A percentile compares a stretch with the other conserved stretches of the same genome.
phyloP scores from a whole-genome alignment of 2,113 vertebrate genomes.

The Shinisaurus crocodilurus region DNA sequence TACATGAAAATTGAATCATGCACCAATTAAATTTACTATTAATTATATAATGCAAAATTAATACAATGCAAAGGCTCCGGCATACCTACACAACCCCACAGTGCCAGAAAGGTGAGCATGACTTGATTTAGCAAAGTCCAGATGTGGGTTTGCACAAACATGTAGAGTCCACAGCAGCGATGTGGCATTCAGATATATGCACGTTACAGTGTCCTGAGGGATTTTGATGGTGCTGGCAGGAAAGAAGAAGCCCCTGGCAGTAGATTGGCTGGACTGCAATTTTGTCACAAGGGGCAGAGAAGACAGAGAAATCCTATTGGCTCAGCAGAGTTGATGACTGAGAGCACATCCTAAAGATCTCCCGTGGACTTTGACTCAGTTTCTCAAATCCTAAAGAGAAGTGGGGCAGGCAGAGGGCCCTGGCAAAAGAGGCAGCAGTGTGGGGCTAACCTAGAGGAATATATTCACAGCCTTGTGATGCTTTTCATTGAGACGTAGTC shows the following conservation, averaged over 20 bases:
- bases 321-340: no score
- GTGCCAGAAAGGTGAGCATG: neutral
- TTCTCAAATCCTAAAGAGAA: neutral
- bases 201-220: no score
- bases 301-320: no score
- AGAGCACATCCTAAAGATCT: neutral
- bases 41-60: slow-evolving; percentile 93
- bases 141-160: no score
- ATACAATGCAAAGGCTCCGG: slow-evolving; percentile 78
- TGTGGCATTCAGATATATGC: neutral
- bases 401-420: neutral
- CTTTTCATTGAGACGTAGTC: neutral
- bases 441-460: neutral
- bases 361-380: no score
- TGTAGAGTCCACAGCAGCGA: neutral
- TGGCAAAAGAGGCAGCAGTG: no score
- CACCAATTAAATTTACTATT: slow-evolving; percentile 93
- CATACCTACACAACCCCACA: slow-evolving; percentile 39
- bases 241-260: no score
- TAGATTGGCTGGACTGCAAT: no score
- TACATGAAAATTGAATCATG: slow-evolving; percentile 92
- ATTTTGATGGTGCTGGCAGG: no score
- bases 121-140: accelerated
- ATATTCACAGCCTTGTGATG: neutral
- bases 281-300: no score